Conservation (phyloP, 2,113 vertebrate genomes). For the Callocephalon fimbriatum region DNA sequence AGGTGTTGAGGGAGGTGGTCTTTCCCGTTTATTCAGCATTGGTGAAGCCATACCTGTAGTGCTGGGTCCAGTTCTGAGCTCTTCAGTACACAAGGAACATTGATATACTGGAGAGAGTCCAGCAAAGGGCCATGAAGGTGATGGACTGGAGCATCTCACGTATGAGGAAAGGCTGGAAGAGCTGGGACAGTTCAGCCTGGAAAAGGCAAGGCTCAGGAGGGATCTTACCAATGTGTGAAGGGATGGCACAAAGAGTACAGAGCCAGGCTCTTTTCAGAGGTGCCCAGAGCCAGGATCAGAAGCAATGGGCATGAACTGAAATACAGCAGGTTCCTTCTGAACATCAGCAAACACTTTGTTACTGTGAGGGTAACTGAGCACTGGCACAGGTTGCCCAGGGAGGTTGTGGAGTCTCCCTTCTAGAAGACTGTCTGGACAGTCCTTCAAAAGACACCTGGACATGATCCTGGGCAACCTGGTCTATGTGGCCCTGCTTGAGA, state of each 20-base stretch:
- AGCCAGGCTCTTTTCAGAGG: neutral
- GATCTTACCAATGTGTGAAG: neutral
- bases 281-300: neutral
- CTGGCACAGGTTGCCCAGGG: neutral
- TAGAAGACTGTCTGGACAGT: neutral
- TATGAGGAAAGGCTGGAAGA: neutral
- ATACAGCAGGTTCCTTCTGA: neutral
- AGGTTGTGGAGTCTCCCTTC: neutral
- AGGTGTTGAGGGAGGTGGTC: neutral
- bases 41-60: neutral
- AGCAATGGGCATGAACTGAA: neutral
- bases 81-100: neutral
- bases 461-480: neutral
- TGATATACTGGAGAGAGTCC: neutral
- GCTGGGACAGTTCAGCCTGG: neutral
- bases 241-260: neutral
- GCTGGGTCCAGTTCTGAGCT: neutral
- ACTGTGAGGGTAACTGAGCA: neutral
- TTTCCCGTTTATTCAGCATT: neutral
- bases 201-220: neutral
- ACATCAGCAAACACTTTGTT: neutral
- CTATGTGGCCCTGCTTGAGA: neutral
- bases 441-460: neutral
- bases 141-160: neutral
- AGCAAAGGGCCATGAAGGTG: neutral